These are phyloP conservation scores for Aspidapion aeneum DNA, from an alignment of 2,888 invertebrate species.

Conservation along the genomic window DNA sequence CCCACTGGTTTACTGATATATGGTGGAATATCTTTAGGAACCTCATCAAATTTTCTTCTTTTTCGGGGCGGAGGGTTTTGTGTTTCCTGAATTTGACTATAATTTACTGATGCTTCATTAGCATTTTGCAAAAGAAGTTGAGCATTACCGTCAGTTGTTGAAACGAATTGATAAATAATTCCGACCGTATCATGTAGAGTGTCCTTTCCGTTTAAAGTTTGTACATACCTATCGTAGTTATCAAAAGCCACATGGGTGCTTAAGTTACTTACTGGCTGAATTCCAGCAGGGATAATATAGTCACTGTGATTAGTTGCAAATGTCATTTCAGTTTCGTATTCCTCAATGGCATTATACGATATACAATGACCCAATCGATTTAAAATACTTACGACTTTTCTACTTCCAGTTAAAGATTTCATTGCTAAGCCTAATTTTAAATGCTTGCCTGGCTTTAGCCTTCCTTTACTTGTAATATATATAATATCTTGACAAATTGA, in stretches of 20 bases:
- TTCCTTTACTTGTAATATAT: constrained; percentile 19
- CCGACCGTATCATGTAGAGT: constrained; percentile 25
- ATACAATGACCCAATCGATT: constrained; percentile 23
- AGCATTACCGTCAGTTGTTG: constrained; percentile 3
- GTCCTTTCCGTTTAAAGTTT: constrained; percentile 23
- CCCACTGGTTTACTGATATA: neutral
- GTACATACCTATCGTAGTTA: constrained; percentile 26
- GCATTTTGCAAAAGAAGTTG: neutral
- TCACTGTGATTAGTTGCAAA: constrained; percentile 9
- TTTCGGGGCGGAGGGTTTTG: neutral
- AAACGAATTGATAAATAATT: constrained; percentile 22
- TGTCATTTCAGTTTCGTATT: constrained; percentile 25
- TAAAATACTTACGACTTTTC: constrained; percentile 21
- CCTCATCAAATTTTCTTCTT: constrained; percentile 11
- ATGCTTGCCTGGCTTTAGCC: constrained; percentile 21
- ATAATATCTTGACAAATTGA: constrained; percentile 16
- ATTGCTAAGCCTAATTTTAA: constrained; percentile 19
- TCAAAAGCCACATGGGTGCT: constrained; percentile 23
- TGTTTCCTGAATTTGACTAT: neutral
- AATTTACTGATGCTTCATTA: neutral
- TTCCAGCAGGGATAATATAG: constrained; percentile 19
- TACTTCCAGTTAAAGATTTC: constrained; percentile 21
- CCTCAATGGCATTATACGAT: constrained; percentile 18
- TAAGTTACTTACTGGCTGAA: constrained; percentile 5
- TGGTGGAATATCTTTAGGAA: constrained; percentile 6